Percentiles rank a stretch among this genome's conserved stretches.
These are phyloP conservation scores for Cancer borealis DNA, from an alignment of 2,888 invertebrate species.

Conservation along the genomic window DNA sequence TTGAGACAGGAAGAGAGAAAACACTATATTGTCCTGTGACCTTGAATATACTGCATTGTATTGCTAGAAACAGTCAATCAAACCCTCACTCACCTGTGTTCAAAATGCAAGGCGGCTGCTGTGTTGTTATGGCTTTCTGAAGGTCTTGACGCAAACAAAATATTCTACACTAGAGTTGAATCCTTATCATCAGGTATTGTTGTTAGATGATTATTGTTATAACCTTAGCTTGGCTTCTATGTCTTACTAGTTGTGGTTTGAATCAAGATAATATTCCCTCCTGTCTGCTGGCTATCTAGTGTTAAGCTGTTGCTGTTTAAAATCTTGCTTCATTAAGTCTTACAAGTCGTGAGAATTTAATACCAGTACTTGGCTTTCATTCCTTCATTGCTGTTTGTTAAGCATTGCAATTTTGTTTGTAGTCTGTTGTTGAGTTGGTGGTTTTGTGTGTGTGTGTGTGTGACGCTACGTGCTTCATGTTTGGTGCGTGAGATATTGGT, in stretches of 20 bases:
- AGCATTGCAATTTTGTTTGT: not conserved
- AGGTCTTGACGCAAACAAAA: too few relatives aligned
- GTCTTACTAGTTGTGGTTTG: too few relatives aligned
- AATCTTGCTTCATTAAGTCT: not conserved
- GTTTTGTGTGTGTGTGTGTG: not conserved
- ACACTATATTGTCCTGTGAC: not conserved
- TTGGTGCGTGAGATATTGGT: not conserved
- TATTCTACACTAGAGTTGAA: too few relatives aligned
- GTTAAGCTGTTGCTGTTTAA: not conserved
- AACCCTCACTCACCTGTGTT: too few relatives aligned
- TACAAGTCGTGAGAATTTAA: not conserved
- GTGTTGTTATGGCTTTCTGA: too few relatives aligned
- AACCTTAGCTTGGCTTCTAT: too few relatives aligned
- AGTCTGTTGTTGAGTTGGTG: too few relatives aligned
- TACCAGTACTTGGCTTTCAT: not conserved
- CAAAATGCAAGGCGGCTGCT: too few relatives aligned
- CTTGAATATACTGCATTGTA: too few relatives aligned
- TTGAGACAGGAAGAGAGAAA: not conserved
- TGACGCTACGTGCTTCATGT: not conserved
- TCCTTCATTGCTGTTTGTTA: not conserved
- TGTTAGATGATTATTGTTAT: too few relatives aligned
- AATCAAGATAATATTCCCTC: not conserved
- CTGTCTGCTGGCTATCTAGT: not conserved
- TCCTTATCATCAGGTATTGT: too few relatives aligned
- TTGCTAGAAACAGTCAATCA: too few relatives aligned